Percentiles rank a stretch among this genome's conserved stretches.
phyloP scores from a whole-genome alignment of 2,797 vertebrate genomes.

The Enoplosus armatus region DNA sequence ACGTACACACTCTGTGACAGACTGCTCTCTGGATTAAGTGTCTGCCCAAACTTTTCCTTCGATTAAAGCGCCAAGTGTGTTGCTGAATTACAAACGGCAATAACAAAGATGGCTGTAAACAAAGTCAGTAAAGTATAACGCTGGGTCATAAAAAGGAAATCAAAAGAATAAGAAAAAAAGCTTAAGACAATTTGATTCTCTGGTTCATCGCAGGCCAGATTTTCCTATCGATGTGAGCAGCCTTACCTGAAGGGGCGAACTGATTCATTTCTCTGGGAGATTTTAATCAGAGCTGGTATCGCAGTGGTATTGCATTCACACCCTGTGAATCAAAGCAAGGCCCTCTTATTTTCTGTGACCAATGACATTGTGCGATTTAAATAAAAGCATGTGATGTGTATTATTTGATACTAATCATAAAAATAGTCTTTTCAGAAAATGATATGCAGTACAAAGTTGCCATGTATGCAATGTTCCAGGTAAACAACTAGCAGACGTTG shows the following conservation, averaged over 20 bases:
- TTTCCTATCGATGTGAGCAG: slow-evolving; percentile 2
- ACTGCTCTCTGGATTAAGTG: slow-evolving; percentile 30
- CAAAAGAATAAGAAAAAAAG: slow-evolving; percentile 13
- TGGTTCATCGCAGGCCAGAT: slow-evolving; percentile 5
- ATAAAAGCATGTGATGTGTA: too few species aligned
- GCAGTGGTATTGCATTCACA: background rate
- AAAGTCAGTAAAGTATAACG: slow-evolving; percentile 30
- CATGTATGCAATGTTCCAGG: too few species aligned
- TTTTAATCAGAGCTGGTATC: slow-evolving; percentile 56
- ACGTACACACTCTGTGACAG: background rate
- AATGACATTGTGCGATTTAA: slow-evolving; percentile 30
- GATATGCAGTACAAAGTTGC: too few species aligned
- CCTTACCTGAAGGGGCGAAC: slow-evolving; percentile 26
- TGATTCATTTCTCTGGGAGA: slow-evolving; percentile 45
- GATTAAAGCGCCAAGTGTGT: slow-evolving; percentile 36
- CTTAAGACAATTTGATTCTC: slow-evolving; percentile 17
- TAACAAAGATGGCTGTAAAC: slow-evolving; percentile 42
- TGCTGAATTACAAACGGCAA: slow-evolving; percentile 43
- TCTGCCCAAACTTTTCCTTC: slow-evolving; percentile 54
- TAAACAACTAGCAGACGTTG: too few species aligned
- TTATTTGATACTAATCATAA: too few species aligned
- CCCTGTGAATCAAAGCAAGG: slow-evolving; percentile 13
- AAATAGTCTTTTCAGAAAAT: too few species aligned
- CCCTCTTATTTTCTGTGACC: slow-evolving; percentile 35
- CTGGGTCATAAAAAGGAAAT: slow-evolving; percentile 42